Conservation (phyloP, 2,888 invertebrate species). For the Eurytoma californica region DNA sequence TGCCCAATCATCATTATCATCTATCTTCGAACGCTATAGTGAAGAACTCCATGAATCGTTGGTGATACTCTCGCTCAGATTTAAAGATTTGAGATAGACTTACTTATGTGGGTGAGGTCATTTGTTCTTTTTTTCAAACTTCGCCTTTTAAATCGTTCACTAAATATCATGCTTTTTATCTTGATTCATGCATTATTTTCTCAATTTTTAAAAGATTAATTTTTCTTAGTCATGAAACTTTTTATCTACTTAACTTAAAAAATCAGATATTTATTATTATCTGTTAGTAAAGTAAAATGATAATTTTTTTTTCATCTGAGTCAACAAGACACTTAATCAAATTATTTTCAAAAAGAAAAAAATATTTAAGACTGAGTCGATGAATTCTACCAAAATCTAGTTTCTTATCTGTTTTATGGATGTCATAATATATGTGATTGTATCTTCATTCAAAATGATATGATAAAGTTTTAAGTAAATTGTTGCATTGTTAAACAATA, state of each 20-base stretch:
- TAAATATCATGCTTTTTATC: too few species aligned
- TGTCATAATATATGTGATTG: neutral
- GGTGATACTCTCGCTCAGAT: neutral
- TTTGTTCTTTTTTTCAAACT: neutral
- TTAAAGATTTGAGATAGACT: neutral
- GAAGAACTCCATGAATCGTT: neutral
- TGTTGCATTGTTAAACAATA: neutral
- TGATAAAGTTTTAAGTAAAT: neutral
- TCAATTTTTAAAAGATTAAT: neutral
- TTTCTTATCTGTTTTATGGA: neutral
- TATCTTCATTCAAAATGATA: neutral
- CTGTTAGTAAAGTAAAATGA: neutral
- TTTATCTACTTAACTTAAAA: neutral
- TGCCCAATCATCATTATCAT: conserved; percentile 29
- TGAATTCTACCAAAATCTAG: neutral
- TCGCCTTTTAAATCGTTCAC: neutral
- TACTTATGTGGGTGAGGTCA: neutral
- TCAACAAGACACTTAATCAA: too few species aligned
- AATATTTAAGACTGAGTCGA: too few species aligned
- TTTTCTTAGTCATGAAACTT: neutral
- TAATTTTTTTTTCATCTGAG: too few species aligned
- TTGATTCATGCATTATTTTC: neutral
- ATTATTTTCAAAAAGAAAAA: too few species aligned
- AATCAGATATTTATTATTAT: neutral
- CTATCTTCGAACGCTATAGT: neutral